Base-by-base conservation (phyloP, 2,113 vertebrate genomes). In the Rhea pennata region DNA sequence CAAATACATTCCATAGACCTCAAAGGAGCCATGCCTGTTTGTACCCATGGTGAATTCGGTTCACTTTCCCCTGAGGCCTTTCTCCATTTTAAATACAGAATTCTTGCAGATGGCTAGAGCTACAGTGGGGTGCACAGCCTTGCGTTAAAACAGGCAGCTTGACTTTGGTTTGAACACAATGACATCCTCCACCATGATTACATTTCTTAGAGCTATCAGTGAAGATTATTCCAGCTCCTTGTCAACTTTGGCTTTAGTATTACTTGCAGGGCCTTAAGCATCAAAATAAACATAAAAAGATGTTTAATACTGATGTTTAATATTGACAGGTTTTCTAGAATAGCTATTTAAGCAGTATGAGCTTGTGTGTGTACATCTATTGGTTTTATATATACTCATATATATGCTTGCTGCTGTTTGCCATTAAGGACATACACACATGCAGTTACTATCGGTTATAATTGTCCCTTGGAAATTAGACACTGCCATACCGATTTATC, bases 21-120 rank as follows among this genome's bases (percentile, higher is more conserved):
- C 92, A 92, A 76, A 93, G 66, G 82, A 92, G 51, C 70, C 82
- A 70, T 36, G 89, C 66, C 66, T 92, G 50, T 53, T 92, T 92
- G 75, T 79, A 94, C 85, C 75, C 75, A 48, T 0, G 1, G 75
- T 88, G 66, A 88, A 93, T 96, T 85, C 88, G 58, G 69, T 90
- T 84, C 73, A 31, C 85, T 96, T 93, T 74, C 65, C 96, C 93
- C 7, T 6, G 86, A 93, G 94, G 93, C 78, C 33, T 96, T 96
- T 97, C 96, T 93, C 93, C 90, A 82, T 96, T 96, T 88, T 75
- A 95, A 95, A 74, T 85, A 72, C 22, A 91, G 29, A 3, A 5
- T n/a, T 67, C 61, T 93, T 9, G 33, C 93, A 96, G 94, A 93
- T 81, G 93, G 90, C 48, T 66, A 81, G 72, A 83, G 78, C 74